Evolutionary conservation across 2,888 invertebrate genomes (phyloP).

Genomic region (Poecilus cupreus): DNA sequence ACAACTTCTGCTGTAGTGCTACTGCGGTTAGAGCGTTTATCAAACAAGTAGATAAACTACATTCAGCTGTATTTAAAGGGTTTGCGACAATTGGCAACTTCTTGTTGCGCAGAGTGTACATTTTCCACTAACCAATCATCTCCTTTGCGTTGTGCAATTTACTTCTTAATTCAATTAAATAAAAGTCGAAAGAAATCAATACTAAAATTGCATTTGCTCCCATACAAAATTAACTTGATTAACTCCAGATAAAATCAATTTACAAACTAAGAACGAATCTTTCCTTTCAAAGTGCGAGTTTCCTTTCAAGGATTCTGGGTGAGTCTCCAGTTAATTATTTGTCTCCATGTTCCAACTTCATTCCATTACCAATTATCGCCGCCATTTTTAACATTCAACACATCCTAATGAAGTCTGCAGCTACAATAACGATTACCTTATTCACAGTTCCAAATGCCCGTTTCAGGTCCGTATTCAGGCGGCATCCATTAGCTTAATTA

Average conservation of each 20-base stretch:
- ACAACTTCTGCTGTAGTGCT: too few relatives aligned
- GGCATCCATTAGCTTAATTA: neutral
- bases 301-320: neutral
- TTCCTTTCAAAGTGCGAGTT: neutral
- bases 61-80: too few relatives aligned
- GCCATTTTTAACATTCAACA: slow-evolving; percentile 35
- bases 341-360: slow-evolving; percentile 15
- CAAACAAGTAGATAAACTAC: too few relatives aligned
- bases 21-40: too few relatives aligned
- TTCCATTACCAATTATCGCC: slow-evolving; percentile 17
- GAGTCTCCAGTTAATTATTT: slow-evolving; percentile 11
- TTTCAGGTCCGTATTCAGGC: neutral
- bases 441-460: slow-evolving; percentile 6
- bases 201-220: neutral
- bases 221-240: neutral
- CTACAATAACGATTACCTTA: slow-evolving; percentile 29
- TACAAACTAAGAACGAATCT: neutral
- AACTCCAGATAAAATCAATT: neutral
- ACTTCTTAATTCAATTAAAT: too few relatives aligned
- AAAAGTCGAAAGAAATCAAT: neutral
- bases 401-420: slow-evolving; percentile 14
- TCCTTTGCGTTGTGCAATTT: too few relatives aligned
- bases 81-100: too few relatives aligned
- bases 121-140: too few relatives aligned
- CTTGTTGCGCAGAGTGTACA: too few relatives aligned